phyloP scores from a whole-genome alignment of 2,797 vertebrate species.

The Momotus momota region DNA sequence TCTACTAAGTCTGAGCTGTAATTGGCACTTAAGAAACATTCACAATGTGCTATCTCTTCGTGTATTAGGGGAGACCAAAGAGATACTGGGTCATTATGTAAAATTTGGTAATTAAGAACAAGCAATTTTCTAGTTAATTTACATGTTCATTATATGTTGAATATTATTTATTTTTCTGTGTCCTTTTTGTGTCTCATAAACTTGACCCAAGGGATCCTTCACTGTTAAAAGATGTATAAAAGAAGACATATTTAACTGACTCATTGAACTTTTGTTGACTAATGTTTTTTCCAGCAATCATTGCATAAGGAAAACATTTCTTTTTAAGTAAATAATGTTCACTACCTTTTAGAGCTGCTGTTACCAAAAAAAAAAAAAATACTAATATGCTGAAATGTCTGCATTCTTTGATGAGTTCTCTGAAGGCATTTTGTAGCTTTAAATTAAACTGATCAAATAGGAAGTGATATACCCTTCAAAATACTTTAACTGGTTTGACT shows the following conservation, averaged over 20 bases:
- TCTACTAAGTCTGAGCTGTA: constrained; percentile 50
- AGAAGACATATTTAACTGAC: constrained; percentile 68
- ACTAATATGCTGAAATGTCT: constrained; percentile 41
- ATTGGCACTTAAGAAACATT: constrained; percentile 68
- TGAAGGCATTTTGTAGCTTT: constrained; percentile 62
- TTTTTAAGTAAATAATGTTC: constrained; percentile 77
- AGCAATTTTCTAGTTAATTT: constrained; percentile 73
- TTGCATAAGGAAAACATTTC: constrained; percentile 67
- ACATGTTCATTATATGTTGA: constrained; percentile 65
- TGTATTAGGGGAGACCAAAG: constrained; percentile 55
- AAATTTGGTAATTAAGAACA: constrained; percentile 72
- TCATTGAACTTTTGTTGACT: constrained; percentile 67
- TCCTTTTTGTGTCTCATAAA: constrained; percentile 63
- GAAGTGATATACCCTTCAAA: constrained; percentile 44
- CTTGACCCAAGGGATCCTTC: constrained; percentile 68
- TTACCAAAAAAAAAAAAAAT: constrained; percentile 29
- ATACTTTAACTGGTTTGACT: constrained; percentile 34
- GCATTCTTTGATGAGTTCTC: constrained; percentile 71
- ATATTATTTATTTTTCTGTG: constrained; percentile 68
- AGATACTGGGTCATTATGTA: constrained; percentile 68
- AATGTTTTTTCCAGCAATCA: constrained; percentile 70
- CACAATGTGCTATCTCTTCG: constrained; percentile 26
- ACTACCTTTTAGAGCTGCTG: constrained; percentile 70
- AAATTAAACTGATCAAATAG: constrained; percentile 75
- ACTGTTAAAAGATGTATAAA: constrained; percentile 51